Evolutionary conservation across 2,113 vertebrate species (phyloP).

Genomic region (Bolborhynchus lineola): DNA sequence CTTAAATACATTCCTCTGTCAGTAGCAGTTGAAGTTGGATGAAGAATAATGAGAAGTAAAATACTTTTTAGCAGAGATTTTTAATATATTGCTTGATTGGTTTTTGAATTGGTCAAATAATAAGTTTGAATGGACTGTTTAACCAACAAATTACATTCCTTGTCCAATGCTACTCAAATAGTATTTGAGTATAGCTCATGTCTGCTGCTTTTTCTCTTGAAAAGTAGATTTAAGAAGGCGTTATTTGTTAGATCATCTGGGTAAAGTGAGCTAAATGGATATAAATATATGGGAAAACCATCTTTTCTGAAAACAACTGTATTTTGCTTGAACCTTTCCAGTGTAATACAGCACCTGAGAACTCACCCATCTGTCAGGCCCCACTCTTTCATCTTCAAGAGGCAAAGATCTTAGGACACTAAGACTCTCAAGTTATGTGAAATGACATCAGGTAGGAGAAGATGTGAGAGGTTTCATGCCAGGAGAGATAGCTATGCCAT

Average conservation of each 20-base stretch:
- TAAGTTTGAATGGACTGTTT: not conserved
- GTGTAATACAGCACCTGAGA: fast-evolving
- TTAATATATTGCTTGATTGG: not conserved
- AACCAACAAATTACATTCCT: not conserved
- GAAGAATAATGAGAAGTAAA: not conserved
- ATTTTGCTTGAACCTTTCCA: not conserved
- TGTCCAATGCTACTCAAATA: not conserved
- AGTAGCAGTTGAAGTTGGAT: not conserved
- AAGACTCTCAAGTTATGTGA: not conserved
- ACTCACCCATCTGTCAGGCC: not conserved
- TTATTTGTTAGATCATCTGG: not conserved
- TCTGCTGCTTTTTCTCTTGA: not conserved
- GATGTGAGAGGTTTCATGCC: not conserved
- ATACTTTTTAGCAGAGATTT: not conserved
- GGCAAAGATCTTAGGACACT: not conserved
- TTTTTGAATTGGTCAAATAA: not conserved
- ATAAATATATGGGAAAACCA: not conserved
- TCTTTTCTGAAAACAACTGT: not conserved
- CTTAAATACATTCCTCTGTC: not conserved
- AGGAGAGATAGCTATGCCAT: not conserved
- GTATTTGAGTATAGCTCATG: not conserved
- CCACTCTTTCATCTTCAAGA: not conserved
- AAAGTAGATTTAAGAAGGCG: not conserved
- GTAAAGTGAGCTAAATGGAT: not conserved
- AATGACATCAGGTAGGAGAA: not conserved